Evolutionary conservation across 2,797 vertebrate genomes (phyloP).

Genomic region (Sarcophilus harrisii): DNA sequence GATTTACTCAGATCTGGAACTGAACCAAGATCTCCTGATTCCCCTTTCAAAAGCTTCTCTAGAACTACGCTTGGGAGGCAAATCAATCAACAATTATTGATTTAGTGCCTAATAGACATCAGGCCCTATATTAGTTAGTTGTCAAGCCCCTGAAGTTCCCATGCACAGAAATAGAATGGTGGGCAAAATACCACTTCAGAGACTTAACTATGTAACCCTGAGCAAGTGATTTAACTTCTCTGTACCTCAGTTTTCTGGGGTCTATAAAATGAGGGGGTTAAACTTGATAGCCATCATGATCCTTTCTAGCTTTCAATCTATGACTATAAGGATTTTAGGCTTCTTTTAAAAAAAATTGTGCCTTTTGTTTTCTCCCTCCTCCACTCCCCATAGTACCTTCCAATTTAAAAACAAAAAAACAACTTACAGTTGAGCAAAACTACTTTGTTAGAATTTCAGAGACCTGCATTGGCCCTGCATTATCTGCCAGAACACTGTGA

Average conservation of each 20-base stretch:
- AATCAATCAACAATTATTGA: neutral
- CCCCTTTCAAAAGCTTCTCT: neutral
- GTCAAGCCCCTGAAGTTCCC: neutral
- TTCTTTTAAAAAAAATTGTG: neutral
- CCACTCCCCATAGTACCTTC: neutral
- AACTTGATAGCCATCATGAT: neutral
- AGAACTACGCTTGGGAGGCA: neutral
- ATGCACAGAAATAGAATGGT: neutral
- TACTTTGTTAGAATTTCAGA: neutral
- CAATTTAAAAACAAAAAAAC: neutral
- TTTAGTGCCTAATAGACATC: neutral
- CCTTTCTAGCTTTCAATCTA: neutral
- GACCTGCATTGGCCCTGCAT: neutral
- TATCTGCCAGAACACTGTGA: neutral
- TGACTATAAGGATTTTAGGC: neutral
- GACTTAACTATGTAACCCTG: neutral
- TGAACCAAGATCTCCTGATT: neutral
- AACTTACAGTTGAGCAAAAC: neutral
- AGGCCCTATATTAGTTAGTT: neutral
- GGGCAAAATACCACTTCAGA: neutral
- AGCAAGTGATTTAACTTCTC: neutral
- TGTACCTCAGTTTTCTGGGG: slow-evolving; percentile 10
- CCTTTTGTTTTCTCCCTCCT: neutral
- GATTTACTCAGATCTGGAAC: neutral
- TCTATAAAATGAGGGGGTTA: neutral